Conservation (phyloP, 2,797 vertebrate species). For the Schizothorax lantsangensis region DNA sequence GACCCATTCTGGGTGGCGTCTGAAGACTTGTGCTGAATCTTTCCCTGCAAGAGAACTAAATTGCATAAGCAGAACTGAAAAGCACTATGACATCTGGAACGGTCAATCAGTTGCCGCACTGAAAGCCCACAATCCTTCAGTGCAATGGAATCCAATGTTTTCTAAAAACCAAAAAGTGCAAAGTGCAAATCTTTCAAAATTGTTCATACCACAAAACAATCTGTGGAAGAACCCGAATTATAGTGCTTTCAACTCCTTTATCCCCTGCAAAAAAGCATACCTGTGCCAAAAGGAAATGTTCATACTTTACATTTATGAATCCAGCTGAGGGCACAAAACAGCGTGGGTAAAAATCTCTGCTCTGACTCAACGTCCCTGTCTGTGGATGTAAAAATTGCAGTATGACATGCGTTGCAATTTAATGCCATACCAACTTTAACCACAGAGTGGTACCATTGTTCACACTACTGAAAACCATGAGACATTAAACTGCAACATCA, state of each 20-base stretch:
- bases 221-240: background rate
- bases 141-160: conserved; percentile 1
- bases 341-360: conserved; percentile 68
- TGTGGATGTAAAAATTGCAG: conserved; percentile 57
- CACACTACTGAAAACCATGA: background rate
- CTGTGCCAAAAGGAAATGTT: background rate
- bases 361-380: conserved; percentile 60
- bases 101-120: background rate
- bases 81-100: background rate
- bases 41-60: conserved; percentile 55
- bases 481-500: background rate
- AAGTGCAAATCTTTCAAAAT: background rate
- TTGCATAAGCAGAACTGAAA: conserved; percentile 1
- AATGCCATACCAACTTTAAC: conserved; percentile 3
- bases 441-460: conserved; percentile 37
- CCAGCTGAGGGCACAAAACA: conserved; percentile 75
- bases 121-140: conserved; percentile 4
- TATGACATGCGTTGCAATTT: background rate
- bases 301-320: conserved; percentile 70
- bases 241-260: background rate
- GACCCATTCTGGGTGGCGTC: conserved; percentile 46
- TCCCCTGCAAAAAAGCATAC: background rate
- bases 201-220: background rate
- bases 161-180: background rate
- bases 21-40: conserved; percentile 50